Evolutionary conservation across 2,797 vertebrate species (phyloP), one percentile per base, ranked within the genome.

Genomic region (Graptemys geographica): DNA sequence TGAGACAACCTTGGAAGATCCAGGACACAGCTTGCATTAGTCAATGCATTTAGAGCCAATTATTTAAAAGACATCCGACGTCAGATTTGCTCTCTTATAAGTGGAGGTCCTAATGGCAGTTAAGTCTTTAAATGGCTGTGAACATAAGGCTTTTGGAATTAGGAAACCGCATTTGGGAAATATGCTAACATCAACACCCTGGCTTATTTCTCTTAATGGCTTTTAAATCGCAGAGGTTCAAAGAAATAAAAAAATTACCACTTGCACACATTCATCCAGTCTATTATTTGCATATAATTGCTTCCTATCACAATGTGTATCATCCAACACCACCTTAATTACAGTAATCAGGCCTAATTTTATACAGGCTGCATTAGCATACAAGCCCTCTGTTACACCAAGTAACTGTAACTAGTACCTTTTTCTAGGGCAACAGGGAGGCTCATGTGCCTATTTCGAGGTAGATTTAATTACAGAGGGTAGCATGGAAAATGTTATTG

Each of bases 201-300:
- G 81, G 37, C 86, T 94, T 88, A 49, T 15, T 18, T 74, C 82
- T 81, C 83, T 82, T 90, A 93, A 91, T 79, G 88, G 85, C 91
- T 95, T 95, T 95, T 95, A 96, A 96, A 96, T 97, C 94, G 56
- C 86, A 1, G 80, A 79, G 90, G 93, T 93, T 96, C 93, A 90
- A 72, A 19, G 72, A 52, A 7, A 55, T 37, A 82, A 93, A 87
- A 72, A 86, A 95, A 47, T 18, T 41, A 8, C 59, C 91, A 84
- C 96, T 98, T 96, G 90, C 90, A 96, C 95, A 91, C 93, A 96
- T 96, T 95, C 85, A 95, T 15, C 5, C 84, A n/a, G 84, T 86
- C 84, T 91, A 92, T 94, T 81, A 92, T 95, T 92, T 96, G 95
- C 95, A 94, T 93, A 86, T 95, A 96, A 97, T 97, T 90, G 84